These are phyloP conservation scores for Pygoscelis antarcticus DNA, from an alignment of 2,113 vertebrate genomes.

Conservation along the genomic window DNA sequence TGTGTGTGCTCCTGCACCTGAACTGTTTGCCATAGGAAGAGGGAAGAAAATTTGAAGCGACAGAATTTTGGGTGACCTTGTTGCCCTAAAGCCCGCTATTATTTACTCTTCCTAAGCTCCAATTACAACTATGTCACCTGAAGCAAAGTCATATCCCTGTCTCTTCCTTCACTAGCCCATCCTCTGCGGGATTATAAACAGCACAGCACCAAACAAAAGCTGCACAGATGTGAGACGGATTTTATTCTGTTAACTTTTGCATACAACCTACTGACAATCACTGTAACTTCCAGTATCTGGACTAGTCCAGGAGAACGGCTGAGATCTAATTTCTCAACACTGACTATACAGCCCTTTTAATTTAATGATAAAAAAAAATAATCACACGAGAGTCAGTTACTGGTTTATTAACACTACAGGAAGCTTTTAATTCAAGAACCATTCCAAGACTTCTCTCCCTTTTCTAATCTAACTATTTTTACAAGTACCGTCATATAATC, in stretches of 20 bases:
- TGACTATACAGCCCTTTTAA: not conserved
- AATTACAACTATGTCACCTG: not conserved
- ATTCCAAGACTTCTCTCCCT: not conserved
- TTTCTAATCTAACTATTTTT: slow-evolving; percentile 49
- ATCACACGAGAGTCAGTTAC: not conserved
- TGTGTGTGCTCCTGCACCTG: not conserved
- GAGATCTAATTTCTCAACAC: not conserved
- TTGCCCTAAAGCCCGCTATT: not conserved
- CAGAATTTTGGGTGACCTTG: not conserved
- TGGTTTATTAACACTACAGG: not conserved
- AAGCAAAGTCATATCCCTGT: not conserved
- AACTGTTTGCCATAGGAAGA: not conserved
- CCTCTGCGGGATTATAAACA: not conserved
- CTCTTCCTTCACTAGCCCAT: not conserved
- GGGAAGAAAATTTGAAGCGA: not conserved
- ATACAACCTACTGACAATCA: not conserved
- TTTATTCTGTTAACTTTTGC: not conserved
- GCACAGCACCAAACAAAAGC: not conserved
- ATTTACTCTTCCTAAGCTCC: not conserved
- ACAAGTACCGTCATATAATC: slow-evolving; percentile 50
- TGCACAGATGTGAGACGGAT: accelerated
- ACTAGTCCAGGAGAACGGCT: not conserved
- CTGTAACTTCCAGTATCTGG: not conserved
- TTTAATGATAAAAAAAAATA: not conserved
- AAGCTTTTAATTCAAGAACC: slow-evolving; percentile 25